Base-by-base conservation (phyloP, 2,888 invertebrate genomes). In the Mystacides longicornis region DNA sequence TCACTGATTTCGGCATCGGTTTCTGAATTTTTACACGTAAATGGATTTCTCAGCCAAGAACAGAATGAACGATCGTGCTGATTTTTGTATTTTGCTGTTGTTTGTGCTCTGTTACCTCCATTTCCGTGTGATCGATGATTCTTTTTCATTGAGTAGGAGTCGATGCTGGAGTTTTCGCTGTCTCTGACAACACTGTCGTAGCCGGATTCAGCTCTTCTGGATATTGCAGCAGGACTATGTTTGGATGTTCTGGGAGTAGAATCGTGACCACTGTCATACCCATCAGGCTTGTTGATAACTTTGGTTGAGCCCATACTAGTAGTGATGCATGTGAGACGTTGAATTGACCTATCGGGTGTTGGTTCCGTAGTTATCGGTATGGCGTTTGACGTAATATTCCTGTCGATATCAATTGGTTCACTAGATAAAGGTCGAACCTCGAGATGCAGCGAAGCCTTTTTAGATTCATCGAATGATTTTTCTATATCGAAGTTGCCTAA, bases 161-260 rank as follows among this genome's bases (percentile, higher is more conserved):
- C 90, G 63, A 90, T 82, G 57, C 89, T 91, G 20, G 91, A 91
- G 59, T 89, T 91, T 67, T 93, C 93, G 63, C 89, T 88, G 69
- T 93, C 93, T 59, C 93, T 77, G 9, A 92, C 86, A 62, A 93
- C 89, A 65, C 92, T 93, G 67, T 94, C 94, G 66, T 93, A 94
- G 1, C 94, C 94, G 65, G 90, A 92, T 68, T 93, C 92, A 2
- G 92, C 89, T 51, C 89, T 79, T 62, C 89, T 75, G 1, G 88
- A 89, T 2, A 89, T 83, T 0, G 87, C 88, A 0, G 85, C 85
- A 0, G 86, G 85, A 62, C 89, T 89, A 62, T 89, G 85, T 67
- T 89, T 89, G 1, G 89, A 87, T 14, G 89, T 89, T 16, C 89
- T 76, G 0, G 89, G 89, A 1, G 89, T 89, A 1, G 89, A 89